phyloP scores from a whole-genome alignment of 2,797 vertebrate genomes.

The Natrix natrix region DNA sequence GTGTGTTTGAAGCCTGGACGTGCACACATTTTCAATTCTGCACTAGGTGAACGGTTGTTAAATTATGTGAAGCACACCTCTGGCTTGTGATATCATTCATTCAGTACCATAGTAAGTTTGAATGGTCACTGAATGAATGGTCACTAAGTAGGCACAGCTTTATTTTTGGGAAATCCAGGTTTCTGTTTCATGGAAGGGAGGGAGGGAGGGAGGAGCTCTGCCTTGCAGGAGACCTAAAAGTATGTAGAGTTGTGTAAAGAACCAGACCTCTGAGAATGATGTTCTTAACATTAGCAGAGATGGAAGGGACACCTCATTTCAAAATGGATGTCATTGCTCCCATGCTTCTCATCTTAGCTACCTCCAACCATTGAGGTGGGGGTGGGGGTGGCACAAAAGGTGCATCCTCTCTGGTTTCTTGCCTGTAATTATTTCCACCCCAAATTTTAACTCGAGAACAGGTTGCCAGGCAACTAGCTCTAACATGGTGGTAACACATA shows the following conservation, averaged over 20 bases:
- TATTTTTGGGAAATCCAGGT: not conserved
- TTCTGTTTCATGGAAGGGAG: not conserved
- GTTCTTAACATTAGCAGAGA: not conserved
- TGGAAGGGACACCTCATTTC: not conserved
- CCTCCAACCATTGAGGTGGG: not conserved
- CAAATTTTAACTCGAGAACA: conserved; percentile 15
- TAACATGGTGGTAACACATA: conserved; percentile 15
- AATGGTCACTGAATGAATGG: not conserved
- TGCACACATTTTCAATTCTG: no score
- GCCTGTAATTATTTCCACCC: not conserved
- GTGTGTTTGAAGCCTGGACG: no score
- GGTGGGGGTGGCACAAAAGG: not conserved
- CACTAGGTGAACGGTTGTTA: no score
- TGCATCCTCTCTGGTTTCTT: not conserved
- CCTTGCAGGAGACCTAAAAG: not conserved
- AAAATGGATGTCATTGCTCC: not conserved
- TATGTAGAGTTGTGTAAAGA: not conserved
- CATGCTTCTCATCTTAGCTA: not conserved
- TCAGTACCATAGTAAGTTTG: not conserved
- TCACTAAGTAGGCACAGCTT: not conserved
- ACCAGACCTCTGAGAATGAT: no score
- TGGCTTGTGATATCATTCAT: not conserved
- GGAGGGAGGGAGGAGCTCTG: not conserved
- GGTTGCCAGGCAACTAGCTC: conserved; percentile 31
- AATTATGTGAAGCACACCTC: no score